These are phyloP conservation scores for Anagyrus pseudococci DNA, from an alignment of 2,888 invertebrate genomes.

Conservation along the genomic window DNA sequence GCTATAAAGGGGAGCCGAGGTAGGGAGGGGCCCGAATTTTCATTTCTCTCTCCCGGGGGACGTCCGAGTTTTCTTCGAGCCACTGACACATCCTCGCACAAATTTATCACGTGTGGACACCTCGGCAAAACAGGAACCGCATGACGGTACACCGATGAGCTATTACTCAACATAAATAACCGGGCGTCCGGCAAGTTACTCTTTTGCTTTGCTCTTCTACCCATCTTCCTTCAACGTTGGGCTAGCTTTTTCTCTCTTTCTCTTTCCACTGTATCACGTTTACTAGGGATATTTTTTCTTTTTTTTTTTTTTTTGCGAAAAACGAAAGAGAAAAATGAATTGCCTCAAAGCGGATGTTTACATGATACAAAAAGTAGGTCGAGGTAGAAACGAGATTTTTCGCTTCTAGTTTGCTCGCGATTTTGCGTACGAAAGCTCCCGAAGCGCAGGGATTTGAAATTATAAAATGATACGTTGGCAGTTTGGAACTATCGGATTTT, in stretches of 20 bases:
- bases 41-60: background rate
- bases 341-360: conserved; percentile 12
- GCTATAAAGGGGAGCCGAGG: background rate
- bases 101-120: background rate
- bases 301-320: conserved; percentile 2
- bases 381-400: conserved; percentile 11
- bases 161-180: conserved; percentile 26
- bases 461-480: too few relatives aligned
- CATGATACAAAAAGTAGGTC: conserved; percentile 20
- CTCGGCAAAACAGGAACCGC: background rate
- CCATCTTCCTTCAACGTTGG: too few relatives aligned
- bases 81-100: background rate
- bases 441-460: too few relatives aligned
- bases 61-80: background rate
- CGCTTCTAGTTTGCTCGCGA: conserved; percentile 1
- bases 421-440: background rate
- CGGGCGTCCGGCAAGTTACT: background rate
- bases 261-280: background rate
- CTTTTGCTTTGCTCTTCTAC: background rate
- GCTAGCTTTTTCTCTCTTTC: conserved; percentile 3
- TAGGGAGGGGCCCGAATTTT: background rate
- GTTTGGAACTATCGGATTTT: too few relatives aligned
- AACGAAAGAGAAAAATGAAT: too few relatives aligned
- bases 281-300: background rate
- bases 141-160: conserved; percentile 12